Percentiles rank a stretch among this genome's conserved stretches.
These are phyloP conservation scores for Ruditapes philippinarum DNA, from an alignment of 1,140 invertebrate species.

Conservation along the genomic window DNA sequence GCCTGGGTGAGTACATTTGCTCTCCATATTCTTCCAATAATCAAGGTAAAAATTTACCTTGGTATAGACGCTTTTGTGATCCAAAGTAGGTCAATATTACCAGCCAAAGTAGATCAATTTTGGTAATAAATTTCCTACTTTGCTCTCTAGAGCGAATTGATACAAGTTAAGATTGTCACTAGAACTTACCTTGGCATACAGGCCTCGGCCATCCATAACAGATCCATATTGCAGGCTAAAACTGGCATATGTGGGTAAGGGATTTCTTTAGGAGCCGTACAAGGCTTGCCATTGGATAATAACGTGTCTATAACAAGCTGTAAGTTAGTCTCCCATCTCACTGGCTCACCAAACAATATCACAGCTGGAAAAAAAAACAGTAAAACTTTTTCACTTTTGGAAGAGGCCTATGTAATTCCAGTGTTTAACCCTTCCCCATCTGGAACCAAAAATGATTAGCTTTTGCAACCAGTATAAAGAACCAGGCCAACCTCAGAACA, in stretches of 20 bases:
- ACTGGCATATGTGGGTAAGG: constrained; percentile 89
- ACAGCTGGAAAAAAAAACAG: constrained; percentile 86
- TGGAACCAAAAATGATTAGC: too few relatives aligned
- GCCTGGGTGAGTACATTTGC: too few relatives aligned
- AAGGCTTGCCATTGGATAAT: constrained; percentile 89
- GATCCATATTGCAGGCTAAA: constrained; percentile 87
- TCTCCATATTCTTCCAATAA: background rate
- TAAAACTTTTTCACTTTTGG: too few relatives aligned
- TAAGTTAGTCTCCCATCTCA: constrained; percentile 87
- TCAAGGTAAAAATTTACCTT: constrained; percentile 79
- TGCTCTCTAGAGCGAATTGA: too few relatives aligned
- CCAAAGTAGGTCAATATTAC: constrained; percentile 87
- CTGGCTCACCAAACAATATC: constrained; percentile 86
- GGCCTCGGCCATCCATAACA: constrained; percentile 87
- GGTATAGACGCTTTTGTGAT: constrained; percentile 87
- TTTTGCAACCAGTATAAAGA: too few relatives aligned
- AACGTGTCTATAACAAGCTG: constrained; percentile 91
- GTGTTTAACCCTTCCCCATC: too few relatives aligned
- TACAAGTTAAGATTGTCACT: too few relatives aligned
- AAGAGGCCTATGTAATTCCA: too few relatives aligned
- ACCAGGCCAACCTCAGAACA: too few relatives aligned
- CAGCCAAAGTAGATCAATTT: constrained; percentile 88
- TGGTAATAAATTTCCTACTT: constrained; percentile 87
- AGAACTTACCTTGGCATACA: constrained; percentile 85
- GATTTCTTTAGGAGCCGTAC: constrained; percentile 83